Evolutionary conservation across 2,113 vertebrate genomes (phyloP).

Genomic region (Serilophus lunatus): DNA sequence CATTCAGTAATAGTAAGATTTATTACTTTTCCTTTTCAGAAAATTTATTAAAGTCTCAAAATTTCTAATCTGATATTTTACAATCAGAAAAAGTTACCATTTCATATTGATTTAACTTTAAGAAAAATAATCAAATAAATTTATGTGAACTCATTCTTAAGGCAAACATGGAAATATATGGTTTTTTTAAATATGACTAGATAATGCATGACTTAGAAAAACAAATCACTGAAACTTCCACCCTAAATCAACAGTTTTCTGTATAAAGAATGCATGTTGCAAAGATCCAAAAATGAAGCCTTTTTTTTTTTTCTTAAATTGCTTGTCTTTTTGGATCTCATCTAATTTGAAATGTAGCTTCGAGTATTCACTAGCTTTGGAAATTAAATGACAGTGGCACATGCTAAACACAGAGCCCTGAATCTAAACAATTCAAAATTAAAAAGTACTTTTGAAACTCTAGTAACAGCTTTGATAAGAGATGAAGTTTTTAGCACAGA

Average conservation of each 20-base stretch:
- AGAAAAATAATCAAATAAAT: neutral
- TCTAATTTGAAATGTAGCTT: neutral
- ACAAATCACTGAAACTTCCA: neutral
- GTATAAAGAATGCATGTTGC: neutral
- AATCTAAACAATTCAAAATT: neutral
- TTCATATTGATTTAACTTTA: neutral
- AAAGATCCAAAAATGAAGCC: neutral
- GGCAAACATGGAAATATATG: neutral
- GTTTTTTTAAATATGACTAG: neutral
- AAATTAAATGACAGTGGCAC: neutral
- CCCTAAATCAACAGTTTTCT: neutral
- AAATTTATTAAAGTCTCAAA: neutral
- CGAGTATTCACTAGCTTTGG: neutral
- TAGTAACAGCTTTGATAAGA: neutral
- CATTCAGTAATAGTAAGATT: neutral
- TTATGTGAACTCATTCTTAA: neutral
- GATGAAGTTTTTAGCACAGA: neutral
- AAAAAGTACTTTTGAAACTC: neutral
- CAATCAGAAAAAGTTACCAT: neutral
- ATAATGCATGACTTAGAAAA: neutral
- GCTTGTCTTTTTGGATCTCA: neutral
- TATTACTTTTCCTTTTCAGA: neutral
- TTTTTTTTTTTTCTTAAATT: slow-evolving; percentile 15
- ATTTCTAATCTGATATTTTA: neutral
- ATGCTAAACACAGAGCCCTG: neutral